Percentiles rank a stretch among this genome's conserved stretches.
phyloP scores from a whole-genome alignment of 1,140 invertebrate species.

The Macrosteles quadrilineatus region DNA sequence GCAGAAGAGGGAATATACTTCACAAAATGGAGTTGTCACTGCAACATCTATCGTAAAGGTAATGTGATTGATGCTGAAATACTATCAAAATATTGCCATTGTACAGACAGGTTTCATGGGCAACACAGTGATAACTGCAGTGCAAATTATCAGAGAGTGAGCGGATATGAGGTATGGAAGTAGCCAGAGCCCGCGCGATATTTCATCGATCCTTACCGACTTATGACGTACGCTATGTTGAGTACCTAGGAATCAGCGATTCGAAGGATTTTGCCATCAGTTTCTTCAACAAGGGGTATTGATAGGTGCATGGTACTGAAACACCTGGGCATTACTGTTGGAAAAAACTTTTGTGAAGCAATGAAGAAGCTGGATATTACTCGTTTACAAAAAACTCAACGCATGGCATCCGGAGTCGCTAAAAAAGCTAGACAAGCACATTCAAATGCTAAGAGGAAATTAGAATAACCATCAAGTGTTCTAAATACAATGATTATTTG shows the following conservation, averaged over 20 bases:
- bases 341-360: neutral
- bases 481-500: too few relatives aligned
- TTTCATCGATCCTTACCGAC: neutral
- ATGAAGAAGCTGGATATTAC: constrained; percentile 5
- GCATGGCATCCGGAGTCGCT: too few relatives aligned
- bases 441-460: too few relatives aligned
- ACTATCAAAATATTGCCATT: neutral
- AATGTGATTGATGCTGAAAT: neutral
- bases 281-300: too few relatives aligned
- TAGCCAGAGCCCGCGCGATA: neutral
- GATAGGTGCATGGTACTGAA: constrained; percentile 20
- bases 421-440: too few relatives aligned
- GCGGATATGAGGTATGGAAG: neutral
- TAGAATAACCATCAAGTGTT: too few relatives aligned
- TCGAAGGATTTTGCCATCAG: neutral
- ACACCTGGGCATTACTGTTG: neutral
- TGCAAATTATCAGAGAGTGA: neutral
- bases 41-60: neutral
- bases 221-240: neutral
- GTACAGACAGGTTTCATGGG: neutral
- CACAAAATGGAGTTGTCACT: neutral
- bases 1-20: neutral
- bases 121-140: neutral
- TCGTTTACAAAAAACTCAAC: too few relatives aligned
- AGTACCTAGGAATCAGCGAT: neutral